Base-by-base conservation (phyloP, 1,140 invertebrate species). In the Drosophila tani region DNA sequence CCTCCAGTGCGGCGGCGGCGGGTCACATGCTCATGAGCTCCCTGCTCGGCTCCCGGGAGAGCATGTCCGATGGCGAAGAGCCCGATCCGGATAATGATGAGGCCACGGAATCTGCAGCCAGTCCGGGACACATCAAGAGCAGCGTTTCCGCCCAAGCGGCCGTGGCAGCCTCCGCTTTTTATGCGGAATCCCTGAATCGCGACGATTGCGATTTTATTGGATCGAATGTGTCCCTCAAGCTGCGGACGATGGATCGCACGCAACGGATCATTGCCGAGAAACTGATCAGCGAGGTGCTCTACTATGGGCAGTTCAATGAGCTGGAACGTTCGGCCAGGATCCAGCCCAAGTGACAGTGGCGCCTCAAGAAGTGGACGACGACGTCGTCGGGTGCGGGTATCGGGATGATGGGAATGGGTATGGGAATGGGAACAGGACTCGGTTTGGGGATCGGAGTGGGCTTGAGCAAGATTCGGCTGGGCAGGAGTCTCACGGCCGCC, bases 191-290 rank as follows among this genome's bases (percentile, higher is more conserved):
- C 51, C 62, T 92, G 29, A 80, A 75, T 45, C 74, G 86, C 0
- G 91, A 92, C 24, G 91, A 92, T 38, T 92, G 85, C 50, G 91
- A 92, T 46, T 92, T 92, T 35, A 75, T 93, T 5, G 93, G 93
- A 0, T 93, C 91, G 71, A 93, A 92, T 75, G 92, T 93, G 21
- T 92, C 93, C 2, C 69, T 93, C 38, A 93, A 93, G 53, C 73
- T 93, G 32, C 79, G 93, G 7, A 86, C 91, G 4, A 93, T 93
- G 93, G 81, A 91, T 57, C 86, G 91, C 1, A 91, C 93, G 8
- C 93, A 93, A 51, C 70, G 93, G 43, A 92, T 85, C 53, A 93
- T 93, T 60, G 93, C 93, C 27, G 92, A 93, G 76, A 93, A 93
- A 63, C 81, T 93, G 3, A 93, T 93, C 46, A 88, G 92, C 32